Percentiles rank a stretch among this genome's conserved stretches.
These are phyloP conservation scores for Drosophila cognata DNA, from an alignment of 2,888 invertebrate genomes.

Conservation along the genomic window DNA sequence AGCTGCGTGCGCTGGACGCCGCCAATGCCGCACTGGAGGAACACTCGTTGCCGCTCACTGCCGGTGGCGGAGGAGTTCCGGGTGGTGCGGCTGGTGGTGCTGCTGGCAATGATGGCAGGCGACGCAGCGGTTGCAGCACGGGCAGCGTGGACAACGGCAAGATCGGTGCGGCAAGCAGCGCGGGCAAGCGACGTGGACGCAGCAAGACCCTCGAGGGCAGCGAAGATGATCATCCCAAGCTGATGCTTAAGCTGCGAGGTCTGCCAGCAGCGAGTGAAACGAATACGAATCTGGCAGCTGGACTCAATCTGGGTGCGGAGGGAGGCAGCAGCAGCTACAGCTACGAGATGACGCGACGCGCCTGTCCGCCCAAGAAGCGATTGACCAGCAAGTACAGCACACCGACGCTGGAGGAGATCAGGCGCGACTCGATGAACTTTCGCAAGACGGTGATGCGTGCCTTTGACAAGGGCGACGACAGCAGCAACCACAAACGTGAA, in stretches of 20 bases:
- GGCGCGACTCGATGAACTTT: slow-evolving; percentile 94
- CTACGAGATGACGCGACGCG: slow-evolving; percentile 85
- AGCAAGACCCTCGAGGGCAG: slow-evolving; percentile 83
- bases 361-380: slow-evolving; percentile 93
- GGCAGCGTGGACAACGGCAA: slow-evolving; percentile 81
- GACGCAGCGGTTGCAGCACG: slow-evolving; percentile 86
- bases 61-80: slow-evolving; percentile 85
- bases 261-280: slow-evolving; percentile 61
- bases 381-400: slow-evolving; percentile 86
- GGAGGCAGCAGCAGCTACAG: slow-evolving; percentile 62
- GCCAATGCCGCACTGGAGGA: slow-evolving; percentile 87
- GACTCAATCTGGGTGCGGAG: slow-evolving; percentile 44
- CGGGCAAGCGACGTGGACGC: slow-evolving; percentile 83
- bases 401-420: slow-evolving; percentile 92
- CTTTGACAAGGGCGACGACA: slow-evolving; percentile 89
- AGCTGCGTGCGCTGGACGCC: slow-evolving; percentile 88
- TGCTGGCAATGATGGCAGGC: slow-evolving; percentile 84
- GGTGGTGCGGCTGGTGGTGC: slow-evolving; percentile 45
- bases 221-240: slow-evolving; percentile 86
- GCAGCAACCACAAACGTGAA: slow-evolving; percentile 61
- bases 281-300: slow-evolving; percentile 29
- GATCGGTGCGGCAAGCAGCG: slow-evolving; percentile 80
- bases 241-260: slow-evolving; percentile 90
- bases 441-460: slow-evolving; percentile 93
- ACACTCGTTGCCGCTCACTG: slow-evolving; percentile 21